Evolutionary conservation across 2,888 invertebrate genomes (phyloP), one percentile per base, ranked within the genome.

Genomic region (Epirrhoe alternata): DNA sequence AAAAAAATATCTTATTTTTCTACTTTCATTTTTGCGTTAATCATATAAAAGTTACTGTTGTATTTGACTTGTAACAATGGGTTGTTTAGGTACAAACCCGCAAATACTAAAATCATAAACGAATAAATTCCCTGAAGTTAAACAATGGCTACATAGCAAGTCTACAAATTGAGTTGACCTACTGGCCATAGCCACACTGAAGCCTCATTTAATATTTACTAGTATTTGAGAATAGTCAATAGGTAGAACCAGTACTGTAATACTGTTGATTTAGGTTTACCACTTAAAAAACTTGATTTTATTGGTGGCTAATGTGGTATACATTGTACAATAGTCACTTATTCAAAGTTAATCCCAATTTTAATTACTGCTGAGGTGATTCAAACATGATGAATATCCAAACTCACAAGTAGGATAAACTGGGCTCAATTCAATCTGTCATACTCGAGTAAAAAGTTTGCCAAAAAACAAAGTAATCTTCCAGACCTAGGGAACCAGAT

Each of bases 401-500:
- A 24, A 24, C 1, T 24, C n/a, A 24, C 24, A 24, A 24, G 24
- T n/a, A n/a, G n/a, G n/a, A 24, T 24, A 24, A 24, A 2, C 1
- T 24, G 24, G 24, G 24, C 24, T 24, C 1, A 24, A 24, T 24
- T 3, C 24, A 24, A 24, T 24, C 24, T 24, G 1, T 10, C 14
- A 45, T 1, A 5, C n/a, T 10, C n/a, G 14, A 5, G 5, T 14
- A 45, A 14, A n/a, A 45, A 45, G 1, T 14, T 45, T 0, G 5
- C 14, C 45, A 45, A 8, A 35, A 35, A 35, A 10, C 10, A 35
- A 35, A 35, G 8, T 35, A 45, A 45, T 4, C 7, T 55, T 60
- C 0, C 86, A 94, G 93, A 94, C 68, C 74, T 94, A 74, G 93
- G 93, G 42, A 93, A 94, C 77, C 93, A 93, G 71, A 93, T 94